phyloP scores from a whole-genome alignment of 2,113 vertebrate species.

The Balaenoptera acutorostrata region DNA sequence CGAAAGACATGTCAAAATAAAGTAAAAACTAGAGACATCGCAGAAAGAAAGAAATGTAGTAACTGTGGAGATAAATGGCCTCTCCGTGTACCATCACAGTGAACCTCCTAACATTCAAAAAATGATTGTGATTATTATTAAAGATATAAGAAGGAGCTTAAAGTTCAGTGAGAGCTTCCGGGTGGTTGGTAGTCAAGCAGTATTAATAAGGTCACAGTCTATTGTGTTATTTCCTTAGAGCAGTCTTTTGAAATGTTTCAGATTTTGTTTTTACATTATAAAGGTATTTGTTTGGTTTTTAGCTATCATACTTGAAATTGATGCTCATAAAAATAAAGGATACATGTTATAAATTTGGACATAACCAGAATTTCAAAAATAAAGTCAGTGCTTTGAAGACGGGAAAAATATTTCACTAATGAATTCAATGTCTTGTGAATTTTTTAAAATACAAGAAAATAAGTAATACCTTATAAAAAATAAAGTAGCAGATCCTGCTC shows the following conservation, averaged over 20 bases:
- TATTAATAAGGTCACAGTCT: not conserved
- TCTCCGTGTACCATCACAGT: not conserved
- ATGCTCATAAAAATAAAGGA: not conserved
- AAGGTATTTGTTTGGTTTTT: constrained; percentile 12
- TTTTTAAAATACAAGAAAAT: constrained; percentile 59
- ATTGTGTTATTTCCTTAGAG: not conserved
- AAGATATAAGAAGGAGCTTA: not conserved
- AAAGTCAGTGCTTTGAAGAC: not conserved
- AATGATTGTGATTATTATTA: not conserved
- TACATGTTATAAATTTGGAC: not conserved
- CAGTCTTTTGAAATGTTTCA: not conserved
- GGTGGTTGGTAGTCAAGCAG: not conserved
- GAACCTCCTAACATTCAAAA: not conserved
- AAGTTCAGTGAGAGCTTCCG: not conserved
- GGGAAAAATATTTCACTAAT: constrained; percentile 30
- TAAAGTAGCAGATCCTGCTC: constrained; percentile 41
- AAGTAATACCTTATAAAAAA: constrained; percentile 64
- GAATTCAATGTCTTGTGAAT: constrained; percentile 35
- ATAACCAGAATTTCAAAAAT: constrained; percentile 33
- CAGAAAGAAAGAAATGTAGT: not conserved
- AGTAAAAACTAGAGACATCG: not conserved
- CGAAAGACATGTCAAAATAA: not conserved
- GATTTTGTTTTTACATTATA: not conserved
- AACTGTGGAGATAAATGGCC: not conserved
- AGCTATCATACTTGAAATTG: not conserved